Percentiles rank a stretch among this genome's conserved stretches.
phyloP scores from a whole-genome alignment of 2,888 invertebrate species.

The Byasa hedistus region DNA sequence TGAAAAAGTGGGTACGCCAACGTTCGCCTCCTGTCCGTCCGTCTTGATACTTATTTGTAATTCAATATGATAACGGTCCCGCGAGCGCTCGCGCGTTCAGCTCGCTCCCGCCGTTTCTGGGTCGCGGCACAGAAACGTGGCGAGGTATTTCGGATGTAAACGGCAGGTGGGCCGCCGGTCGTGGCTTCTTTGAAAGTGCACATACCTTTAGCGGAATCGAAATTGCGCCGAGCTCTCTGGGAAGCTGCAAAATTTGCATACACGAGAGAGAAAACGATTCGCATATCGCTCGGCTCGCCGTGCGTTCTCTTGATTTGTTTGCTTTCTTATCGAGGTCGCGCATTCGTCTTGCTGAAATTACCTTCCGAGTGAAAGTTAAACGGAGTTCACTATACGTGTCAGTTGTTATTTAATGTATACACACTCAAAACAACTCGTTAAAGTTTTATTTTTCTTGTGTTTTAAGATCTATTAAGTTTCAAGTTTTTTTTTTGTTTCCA shows the following conservation, averaged over 20 bases:
- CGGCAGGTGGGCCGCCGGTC: slow-evolving; percentile 29
- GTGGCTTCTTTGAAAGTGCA: slow-evolving; percentile 25
- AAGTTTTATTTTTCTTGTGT: not conserved
- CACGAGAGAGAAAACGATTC: slow-evolving; percentile 62
- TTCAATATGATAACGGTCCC: slow-evolving; percentile 74
- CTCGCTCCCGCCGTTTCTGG: slow-evolving; percentile 57
- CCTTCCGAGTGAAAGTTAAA: slow-evolving; percentile 65
- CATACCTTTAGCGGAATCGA: slow-evolving; percentile 22
- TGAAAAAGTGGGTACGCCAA: slow-evolving; percentile 48
- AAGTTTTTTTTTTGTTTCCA: no score
- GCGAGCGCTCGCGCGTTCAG: slow-evolving; percentile 61
- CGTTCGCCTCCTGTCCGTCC: slow-evolving; percentile 46
- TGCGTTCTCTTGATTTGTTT: slow-evolving; percentile 61
- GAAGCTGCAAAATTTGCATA: slow-evolving; percentile 45
- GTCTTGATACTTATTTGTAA: slow-evolving; percentile 64
- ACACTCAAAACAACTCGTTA: slow-evolving; percentile 1
- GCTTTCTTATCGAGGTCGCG: slow-evolving; percentile 64
- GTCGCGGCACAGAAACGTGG: slow-evolving; percentile 57
- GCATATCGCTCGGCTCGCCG: slow-evolving; percentile 43
- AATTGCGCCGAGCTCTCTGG: slow-evolving; percentile 22
- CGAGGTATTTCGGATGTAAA: slow-evolving; percentile 45
- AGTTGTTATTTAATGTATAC: slow-evolving; percentile 39
- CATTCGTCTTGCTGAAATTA: slow-evolving; percentile 59
- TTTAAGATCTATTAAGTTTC: slow-evolving; percentile 15
- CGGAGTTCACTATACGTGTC: slow-evolving; percentile 52